Evolutionary conservation across 2,888 invertebrate genomes (phyloP), one percentile per base, ranked within the genome.

Genomic region (Magallana nippona): DNA sequence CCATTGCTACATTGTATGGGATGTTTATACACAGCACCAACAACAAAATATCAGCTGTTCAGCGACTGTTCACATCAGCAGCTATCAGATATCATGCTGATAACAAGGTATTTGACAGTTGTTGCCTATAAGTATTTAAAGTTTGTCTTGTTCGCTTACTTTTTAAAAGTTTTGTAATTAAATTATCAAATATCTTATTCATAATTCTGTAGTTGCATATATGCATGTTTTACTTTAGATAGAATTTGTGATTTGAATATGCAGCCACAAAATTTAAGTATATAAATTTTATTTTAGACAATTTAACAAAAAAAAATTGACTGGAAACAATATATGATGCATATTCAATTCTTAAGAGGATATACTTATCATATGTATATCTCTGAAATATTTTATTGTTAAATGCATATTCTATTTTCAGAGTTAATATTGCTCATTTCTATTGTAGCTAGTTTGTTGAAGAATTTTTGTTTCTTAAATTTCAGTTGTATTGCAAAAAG

Each of bases 41-140:
- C 55, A n/a, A 22, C 19, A n/a, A 22, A 44, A 62, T n/a, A 55
- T 82, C 71, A 55, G 55, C 63, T 22, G 55, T 82, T 27, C 82
- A 82, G 71, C 62, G 63, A 71, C 11, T 82, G 19, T 82, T 44
- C 55, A 63, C 82, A 22, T 22, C 82, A 55, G n/a, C 63, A 27
- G 44, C 63, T 62, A 55, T 82, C 10, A 62, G 82, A 63, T 71
- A 71, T 27, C 56, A 82, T 82, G 82, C 82, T 63, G 82, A 82
- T 56, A 82, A 71, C 63, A 82, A 82, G 71, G 82, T 82, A 17
- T 17, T 60, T 60, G 11, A 60, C 60, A 60, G 60, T 60, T 60
- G 19, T 60, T 60, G 60, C 60, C 2, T 60, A 60, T 19, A 60
- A 11, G 17, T 60, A 60, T 60, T 15, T 60, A 17, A 60, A 60